Evolutionary conservation across 2,888 invertebrate genomes (phyloP), one percentile per base, ranked within the genome.

Genomic region (Ochropleura plecta): DNA sequence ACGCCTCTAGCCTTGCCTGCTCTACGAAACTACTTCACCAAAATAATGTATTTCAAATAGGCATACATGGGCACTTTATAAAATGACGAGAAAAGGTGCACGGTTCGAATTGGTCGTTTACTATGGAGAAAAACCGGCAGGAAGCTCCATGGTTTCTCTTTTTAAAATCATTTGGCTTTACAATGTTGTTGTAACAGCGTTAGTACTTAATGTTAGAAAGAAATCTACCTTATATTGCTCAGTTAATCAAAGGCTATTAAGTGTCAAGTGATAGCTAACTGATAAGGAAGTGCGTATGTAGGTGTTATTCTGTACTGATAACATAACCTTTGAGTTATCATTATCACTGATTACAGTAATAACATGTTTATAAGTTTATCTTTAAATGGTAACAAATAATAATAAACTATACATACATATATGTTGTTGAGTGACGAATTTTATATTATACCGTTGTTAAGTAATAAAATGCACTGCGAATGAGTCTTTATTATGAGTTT

Each of bases 261-360:
- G 30, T 46, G 18, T 68, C 53, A 66, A 44, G 9, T 46, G 46
- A 8, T n/a, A n/a, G 62, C 2, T 10, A 9, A n/a, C 18, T 5
- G 71, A 49, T 70, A 76, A 70, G 48, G 0, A 18, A 3, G 1
- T 70, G 53, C 53, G 71, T 76, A 51, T 0, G 16, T n/a, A n/a
- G 2, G 3, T 46, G 40, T 71, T 72, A 44, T 63, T 40, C 4
- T 7, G 2, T 44, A 55, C 4, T n/a, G 73, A 64, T 79, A 73
- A 64, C 0, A 3, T 57, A 57, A 79, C 79, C 76, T 79, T 42
- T 72, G 44, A 63, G 51, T 18, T 18, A 46, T 79, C 49, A 10
- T 18, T 18, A 46, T 79, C 49, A 10, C 16, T 12, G 79, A 72
- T 79, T n/a, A 72, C 18, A 64, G 40, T 53, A 79, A 64, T n/a